These are phyloP conservation scores for Macropus fuliginosus DNA, from an alignment of 2,797 vertebrate species.

Conservation along the genomic window DNA sequence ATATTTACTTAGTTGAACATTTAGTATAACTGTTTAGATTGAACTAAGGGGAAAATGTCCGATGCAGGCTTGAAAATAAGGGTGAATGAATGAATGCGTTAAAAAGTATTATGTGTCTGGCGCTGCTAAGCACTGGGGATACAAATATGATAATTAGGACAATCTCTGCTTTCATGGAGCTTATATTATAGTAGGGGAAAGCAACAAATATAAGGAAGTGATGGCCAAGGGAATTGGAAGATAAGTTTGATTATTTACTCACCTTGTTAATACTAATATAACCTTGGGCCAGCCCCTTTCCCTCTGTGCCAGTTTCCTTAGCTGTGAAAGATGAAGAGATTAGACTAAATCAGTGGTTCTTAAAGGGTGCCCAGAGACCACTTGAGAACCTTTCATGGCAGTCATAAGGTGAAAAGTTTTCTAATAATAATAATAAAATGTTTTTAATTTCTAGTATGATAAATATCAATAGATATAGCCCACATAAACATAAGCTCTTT, in stretches of 20 bases:
- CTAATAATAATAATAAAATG: too few relatives aligned
- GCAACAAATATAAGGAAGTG: neutral
- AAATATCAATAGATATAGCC: neutral
- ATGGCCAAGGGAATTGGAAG: neutral
- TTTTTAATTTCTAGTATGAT: neutral
- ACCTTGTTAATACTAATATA: neutral
- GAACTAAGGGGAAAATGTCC: neutral
- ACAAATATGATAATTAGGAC: neutral
- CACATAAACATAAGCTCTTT: neutral
- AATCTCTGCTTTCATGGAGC: too few relatives aligned
- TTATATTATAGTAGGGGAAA: neutral
- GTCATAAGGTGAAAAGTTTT: neutral
- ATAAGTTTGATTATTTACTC: neutral
- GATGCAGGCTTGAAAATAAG: neutral
- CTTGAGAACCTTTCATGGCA: neutral
- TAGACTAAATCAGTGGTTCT: neutral
- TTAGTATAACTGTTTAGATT: neutral
- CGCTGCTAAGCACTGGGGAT: neutral
- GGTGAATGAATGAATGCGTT: neutral
- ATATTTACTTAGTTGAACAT: neutral
- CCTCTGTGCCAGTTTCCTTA: constrained; percentile 9
- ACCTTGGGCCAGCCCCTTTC: neutral
- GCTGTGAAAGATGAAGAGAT: neutral
- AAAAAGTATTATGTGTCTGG: neutral
- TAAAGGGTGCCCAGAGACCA: neutral